Evolutionary conservation across 1,140 invertebrate genomes (phyloP), one percentile per base, ranked within the genome.

Genomic region (Ceratina australensis): DNA sequence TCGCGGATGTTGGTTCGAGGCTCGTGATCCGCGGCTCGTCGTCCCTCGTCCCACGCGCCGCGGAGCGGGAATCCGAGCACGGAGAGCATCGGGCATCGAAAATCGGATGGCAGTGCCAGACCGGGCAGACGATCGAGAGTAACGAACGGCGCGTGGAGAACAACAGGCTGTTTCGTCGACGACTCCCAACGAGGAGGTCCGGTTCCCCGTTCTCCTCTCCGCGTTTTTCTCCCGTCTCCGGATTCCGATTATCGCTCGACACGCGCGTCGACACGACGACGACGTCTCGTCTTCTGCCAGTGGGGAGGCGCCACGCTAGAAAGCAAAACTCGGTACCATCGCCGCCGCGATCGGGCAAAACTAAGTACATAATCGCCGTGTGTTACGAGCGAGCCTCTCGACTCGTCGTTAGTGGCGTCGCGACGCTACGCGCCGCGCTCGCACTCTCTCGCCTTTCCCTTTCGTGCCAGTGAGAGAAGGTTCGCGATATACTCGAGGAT

Each of bases 251-350:
- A 77, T 77, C 57, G 42, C 49, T 71, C 54, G 67, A 69, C 66
- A 77, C 66, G 67, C 74, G 74, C 52, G 15, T 15, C 24, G 33
- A 22, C 74, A 66, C 52, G 15, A 3, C 24, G 33, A 22, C 56
- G 52, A 54, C 33, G 66, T 71, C 67, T 52, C 49, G 20, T 20
- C 24, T 52, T 61, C 47, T 63, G 18, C 67, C 67, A 77, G 74
- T 77, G 74, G 74, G 74, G 74, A 77, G 74, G 66, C 74, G 67
- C 57, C 67, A 76, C 74, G 66, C 66, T 76, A 68, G 57, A 77
- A 71, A 77, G 67, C 74, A 71, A 63, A 77, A 69, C 66, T 77
- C 66, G 28, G 16, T 20, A 61, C 50, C 47, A 8, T 50, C 56
- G 24, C 22, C 50, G 28, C n/a, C 12, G n/a, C 8, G 63, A 28